These are phyloP conservation scores for Noctua fimbriata DNA, from an alignment of 2,888 invertebrate species.

Conservation along the genomic window DNA sequence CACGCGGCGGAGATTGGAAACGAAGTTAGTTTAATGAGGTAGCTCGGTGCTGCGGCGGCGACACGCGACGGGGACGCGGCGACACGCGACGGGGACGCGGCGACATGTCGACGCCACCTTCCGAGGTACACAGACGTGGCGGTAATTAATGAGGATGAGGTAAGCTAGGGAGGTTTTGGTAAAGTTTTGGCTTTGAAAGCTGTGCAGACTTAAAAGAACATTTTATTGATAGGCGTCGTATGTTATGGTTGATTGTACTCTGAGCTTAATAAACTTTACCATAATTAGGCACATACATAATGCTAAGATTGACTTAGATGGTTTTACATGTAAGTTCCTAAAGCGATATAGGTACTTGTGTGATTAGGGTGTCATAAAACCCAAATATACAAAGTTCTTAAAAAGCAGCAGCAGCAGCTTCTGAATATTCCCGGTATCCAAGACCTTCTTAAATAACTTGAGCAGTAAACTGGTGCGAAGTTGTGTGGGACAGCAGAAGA, in stretches of 20 bases:
- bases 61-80: constrained; percentile 28
- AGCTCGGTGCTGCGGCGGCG: constrained; percentile 55
- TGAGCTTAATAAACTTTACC: neutral
- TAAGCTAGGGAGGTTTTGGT: constrained; percentile 21
- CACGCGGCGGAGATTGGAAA: constrained; percentile 66
- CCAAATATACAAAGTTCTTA: neutral
- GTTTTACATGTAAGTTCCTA: neutral
- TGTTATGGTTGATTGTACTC: neutral
- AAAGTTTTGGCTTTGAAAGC: constrained; percentile 30
- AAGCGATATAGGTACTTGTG: neutral
- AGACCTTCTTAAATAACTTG: constrained; percentile 30
- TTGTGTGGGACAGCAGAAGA: constrained; percentile 46
- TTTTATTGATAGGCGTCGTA: neutral
- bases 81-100: constrained; percentile 17
- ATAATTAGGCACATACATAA: neutral
- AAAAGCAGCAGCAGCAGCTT: constrained; percentile 3
- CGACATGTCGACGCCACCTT: constrained; percentile 47
- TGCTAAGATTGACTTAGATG: neutral
- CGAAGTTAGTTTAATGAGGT: constrained; percentile 67
- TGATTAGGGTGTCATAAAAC: neutral
- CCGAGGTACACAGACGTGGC: constrained; percentile 46
- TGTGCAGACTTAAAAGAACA: neutral
- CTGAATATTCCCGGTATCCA: neutral
- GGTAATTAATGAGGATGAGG: constrained; percentile 53
- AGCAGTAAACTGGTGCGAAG: constrained; percentile 24